phyloP scores from a whole-genome alignment of 2,888 invertebrate genomes.

The Dyspetes luteomarginatus region DNA sequence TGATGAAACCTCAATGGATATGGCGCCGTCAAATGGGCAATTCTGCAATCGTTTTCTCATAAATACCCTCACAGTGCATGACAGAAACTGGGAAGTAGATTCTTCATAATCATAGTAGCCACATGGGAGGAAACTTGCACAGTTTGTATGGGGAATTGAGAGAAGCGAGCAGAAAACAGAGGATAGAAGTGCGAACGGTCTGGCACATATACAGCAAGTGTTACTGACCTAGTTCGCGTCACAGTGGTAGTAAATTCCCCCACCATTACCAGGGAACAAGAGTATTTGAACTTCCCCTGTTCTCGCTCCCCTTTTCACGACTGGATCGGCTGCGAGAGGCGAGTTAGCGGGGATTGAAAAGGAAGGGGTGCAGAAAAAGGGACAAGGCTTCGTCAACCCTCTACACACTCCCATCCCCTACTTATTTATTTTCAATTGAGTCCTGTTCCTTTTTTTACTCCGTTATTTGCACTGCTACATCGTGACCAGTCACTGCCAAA shows the following conservation, averaged over 20 bases:
- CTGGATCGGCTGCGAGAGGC: constrained; percentile 13
- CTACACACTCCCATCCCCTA: constrained; percentile 13
- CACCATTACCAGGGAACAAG: constrained; percentile 51
- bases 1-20: no score
- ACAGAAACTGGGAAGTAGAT: no score
- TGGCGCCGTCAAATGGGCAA: no score
- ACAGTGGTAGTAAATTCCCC: constrained; percentile 55
- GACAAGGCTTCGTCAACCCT: background rate
- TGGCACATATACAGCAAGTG: constrained; percentile 67
- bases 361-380: constrained; percentile 4
- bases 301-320: constrained; percentile 45
- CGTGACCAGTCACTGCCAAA: constrained; percentile 44
- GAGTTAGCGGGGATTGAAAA: constrained; percentile 42
- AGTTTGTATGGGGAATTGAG: background rate
- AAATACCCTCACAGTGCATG: no score
- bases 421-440: constrained; percentile 26
- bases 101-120: no score
- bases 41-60: no score
- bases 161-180: constrained; percentile 29
- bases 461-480: constrained; percentile 12
- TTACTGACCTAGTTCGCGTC: constrained; percentile 76
- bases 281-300: constrained; percentile 69
- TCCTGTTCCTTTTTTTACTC: constrained; percentile 16
- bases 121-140: background rate
- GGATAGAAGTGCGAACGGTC: constrained; percentile 52